Base-by-base conservation (phyloP, 2,113 vertebrate species). In the Lasiurus borealis region DNA sequence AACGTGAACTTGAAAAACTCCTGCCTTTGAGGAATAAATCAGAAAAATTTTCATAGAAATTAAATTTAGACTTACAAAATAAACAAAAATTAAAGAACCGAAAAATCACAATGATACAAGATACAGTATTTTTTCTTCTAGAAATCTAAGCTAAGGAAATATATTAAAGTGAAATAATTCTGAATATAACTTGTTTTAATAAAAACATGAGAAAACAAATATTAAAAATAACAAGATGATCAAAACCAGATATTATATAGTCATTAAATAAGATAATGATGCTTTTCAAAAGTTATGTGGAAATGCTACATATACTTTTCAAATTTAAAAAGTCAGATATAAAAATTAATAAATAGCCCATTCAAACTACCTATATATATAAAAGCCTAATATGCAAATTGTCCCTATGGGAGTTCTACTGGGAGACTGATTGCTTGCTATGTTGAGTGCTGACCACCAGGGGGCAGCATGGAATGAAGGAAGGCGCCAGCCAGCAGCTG, bases 81-180 rank as follows among this genome's bases (percentile, higher is more conserved):
- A 66, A 92, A 4, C 23, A 94, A 87, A 73, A 84, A 16, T 6
- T 5, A 4, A 90, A 80, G 11, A 90, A 81, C 71, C 9, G 29
- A 12, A 6, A 76, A 90, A 90, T 34, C 4, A 48, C 69, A 44
- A 15, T 31, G 85, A 31, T 2, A 95, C 31, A 84, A n/a, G 8
- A 12, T 25, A 27, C 0, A 50, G 0, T 54, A 64, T 31, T 73
- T 89, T 81, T 52, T 54, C 11, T 46, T 93, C 18, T 81, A 66
- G 46, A 93, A 85, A 77, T 68, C 27, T 73, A 86, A 91, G n/a
- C 34, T 85, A 86, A 76, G 36, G 3, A 57, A 57, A 78, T 34
- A 14, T 29, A 80, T 13, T 46, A 29, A 85, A 69, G 54, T 57
- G 2, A 66, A 89, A 85, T 62, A 40, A 59, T 46, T 13, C 48